Evolutionary conservation across 2,797 vertebrate species (phyloP).

Genomic region (Alectoris magna): DNA sequence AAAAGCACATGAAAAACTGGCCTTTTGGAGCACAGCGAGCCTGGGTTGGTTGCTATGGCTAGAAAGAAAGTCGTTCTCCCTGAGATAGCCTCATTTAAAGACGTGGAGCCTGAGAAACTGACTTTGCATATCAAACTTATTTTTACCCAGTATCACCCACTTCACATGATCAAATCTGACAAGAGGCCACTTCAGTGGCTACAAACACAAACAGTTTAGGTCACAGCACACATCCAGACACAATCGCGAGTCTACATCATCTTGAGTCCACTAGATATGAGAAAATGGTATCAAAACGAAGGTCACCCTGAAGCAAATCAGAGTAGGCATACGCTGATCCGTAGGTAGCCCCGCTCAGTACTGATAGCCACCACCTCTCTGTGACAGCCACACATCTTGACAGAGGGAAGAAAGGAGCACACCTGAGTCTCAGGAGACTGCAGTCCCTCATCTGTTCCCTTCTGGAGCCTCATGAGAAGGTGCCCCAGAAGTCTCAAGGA

Average conservation of each 20-base stretch:
- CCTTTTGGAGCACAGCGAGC: background rate
- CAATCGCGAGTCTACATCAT: background rate
- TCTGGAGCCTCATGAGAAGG: background rate
- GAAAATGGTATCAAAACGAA: conserved; percentile 38
- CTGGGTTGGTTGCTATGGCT: background rate
- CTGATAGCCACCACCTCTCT: background rate
- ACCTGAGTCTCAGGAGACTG: background rate
- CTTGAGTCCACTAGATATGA: conserved; percentile 11
- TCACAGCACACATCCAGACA: background rate
- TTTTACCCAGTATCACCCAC: background rate
- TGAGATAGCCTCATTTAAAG: background rate
- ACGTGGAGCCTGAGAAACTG: background rate
- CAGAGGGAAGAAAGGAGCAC: background rate
- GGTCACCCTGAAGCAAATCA: conserved; percentile 7
- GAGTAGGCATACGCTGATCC: background rate
- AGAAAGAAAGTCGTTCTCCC: background rate
- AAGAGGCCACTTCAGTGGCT: conserved; percentile 34
- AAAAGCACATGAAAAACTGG: background rate
- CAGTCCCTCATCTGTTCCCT: background rate
- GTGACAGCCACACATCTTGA: background rate
- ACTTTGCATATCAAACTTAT: conserved; percentile 25
- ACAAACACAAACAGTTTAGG: conserved; percentile 40
- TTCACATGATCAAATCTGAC: conserved; percentile 36
- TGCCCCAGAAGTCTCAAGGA: background rate
- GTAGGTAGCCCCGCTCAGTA: background rate